phyloP scores from a whole-genome alignment of 2,797 vertebrate genomes.

The Fistularia commersonii region DNA sequence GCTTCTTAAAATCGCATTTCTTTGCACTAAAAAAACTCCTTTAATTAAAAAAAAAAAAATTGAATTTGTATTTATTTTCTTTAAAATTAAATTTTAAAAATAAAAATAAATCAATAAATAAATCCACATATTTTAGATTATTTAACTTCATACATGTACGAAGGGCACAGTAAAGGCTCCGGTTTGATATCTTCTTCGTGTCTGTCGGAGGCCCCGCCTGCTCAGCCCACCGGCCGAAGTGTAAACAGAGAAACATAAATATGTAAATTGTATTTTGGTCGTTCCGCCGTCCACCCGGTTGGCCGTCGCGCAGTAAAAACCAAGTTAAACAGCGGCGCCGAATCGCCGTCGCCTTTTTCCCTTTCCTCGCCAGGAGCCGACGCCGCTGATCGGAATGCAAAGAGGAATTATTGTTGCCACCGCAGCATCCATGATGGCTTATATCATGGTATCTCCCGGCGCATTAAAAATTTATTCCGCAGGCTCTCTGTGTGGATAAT shows the following conservation, averaged over 20 bases:
- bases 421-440: constrained; percentile 37
- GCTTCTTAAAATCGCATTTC: too few relatives aligned
- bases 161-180: too few relatives aligned
- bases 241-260: constrained; percentile 40
- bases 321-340: constrained; percentile 25
- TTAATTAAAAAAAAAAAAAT: too few relatives aligned
- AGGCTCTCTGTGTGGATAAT: constrained; percentile 50
- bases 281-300: constrained; percentile 27
- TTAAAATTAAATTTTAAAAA: too few relatives aligned
- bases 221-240: constrained; percentile 13
- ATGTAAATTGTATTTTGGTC: constrained; percentile 41
- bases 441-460: constrained; percentile 42
- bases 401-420: constrained; percentile 50
- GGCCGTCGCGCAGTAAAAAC: constrained; percentile 28
- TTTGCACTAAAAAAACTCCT: too few relatives aligned
- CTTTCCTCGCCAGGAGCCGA: constrained; percentile 46
- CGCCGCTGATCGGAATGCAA: constrained; percentile 44
- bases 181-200: too few relatives aligned
- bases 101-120: too few relatives aligned
- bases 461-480: constrained; percentile 64
- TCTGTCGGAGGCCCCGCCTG: constrained; percentile 1
- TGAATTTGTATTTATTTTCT: too few relatives aligned
- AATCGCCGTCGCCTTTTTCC: constrained; percentile 31
- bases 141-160: too few relatives aligned
- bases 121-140: too few relatives aligned